Base-by-base conservation (phyloP, 2,113 vertebrate species). In the Saccopteryx leptura region DNA sequence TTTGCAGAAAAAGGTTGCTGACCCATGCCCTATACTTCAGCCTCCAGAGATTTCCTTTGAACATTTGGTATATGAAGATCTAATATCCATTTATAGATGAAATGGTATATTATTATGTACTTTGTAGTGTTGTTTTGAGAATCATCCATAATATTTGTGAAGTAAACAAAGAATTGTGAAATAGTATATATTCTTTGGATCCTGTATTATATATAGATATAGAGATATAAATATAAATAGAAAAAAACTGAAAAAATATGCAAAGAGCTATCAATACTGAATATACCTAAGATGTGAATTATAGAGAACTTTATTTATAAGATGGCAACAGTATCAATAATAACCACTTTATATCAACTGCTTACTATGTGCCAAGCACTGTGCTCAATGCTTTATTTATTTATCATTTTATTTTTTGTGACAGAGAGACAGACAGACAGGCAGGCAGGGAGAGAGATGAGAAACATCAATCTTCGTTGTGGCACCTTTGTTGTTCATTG, bases 221-320 rank as follows among this genome's bases (percentile, higher is more conserved):
- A 66, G 58, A 93, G 17, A 76, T 31, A 48, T 13, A 65, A 14
- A 46, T 52, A 28, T 5, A 84, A n/a, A 66, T 10, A 69, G 88
- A n/a, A 72, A 58, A 23, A 89, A 50, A 31, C 28, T 85, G 33
- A 71, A 95, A 85, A 97, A 71, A 39, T 39, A 68, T 28, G 9
- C 5, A 60, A 72, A 80, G 52, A 66, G 17, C 61, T 85, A 46
- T 72, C 48, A 66, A 12, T 61, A 88, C 78, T 19, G 33, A 10
- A 60, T 76, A 72, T 48, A 33, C 88, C 14, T 58, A 33, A 94
- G 74, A 63, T 74, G 1, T 68, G 21, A 31, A 81, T 81, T 63
- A 60, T 48, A 19, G 11, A 39, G 23, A 87, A 65, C 52, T 83
- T 84, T 33, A 60, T 86, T 88, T 75, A 52, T 74, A 74, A 71